Base-by-base conservation (phyloP, 1,140 invertebrate species). In the Akabosia matsudoensis region DNA sequence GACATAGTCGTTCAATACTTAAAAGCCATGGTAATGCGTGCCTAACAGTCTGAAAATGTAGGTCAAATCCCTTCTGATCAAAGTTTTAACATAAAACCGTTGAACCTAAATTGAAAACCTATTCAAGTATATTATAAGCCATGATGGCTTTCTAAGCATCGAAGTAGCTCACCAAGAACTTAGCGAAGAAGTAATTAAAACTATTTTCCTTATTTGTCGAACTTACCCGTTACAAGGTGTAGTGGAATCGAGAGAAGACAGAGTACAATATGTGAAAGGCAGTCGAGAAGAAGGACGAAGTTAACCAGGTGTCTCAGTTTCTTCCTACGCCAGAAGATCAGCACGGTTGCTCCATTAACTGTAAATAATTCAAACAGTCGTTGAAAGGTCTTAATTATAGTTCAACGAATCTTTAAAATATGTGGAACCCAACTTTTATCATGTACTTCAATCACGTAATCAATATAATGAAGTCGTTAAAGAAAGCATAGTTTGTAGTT, bases 231-330 rank as follows among this genome's bases (percentile, higher is more conserved):
- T 3, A 56, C 33, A 16, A 76, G 30, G 26, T 73, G 79, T 37
- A 78, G 76, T 10, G 79, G 79, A 75, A 80, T 76, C 56, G 74
- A 74, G 22, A 80, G n/a, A 67, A 77, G 70, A 37, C 75, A 78
- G 16, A 80, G 67, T 37, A 80, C 33, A 73, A 80, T 78, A 33
- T 80, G 79, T 22, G 79, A 78, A 37, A 78, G 71, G 33, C 76
- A 78, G 75, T 80, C 79, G 33, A 80, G 77, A 18, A 80, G 79
- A 1, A 80, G 76, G 52, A 78, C 74, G 75, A 80, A 80, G 37
- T 80, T 80, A 24, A 80, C 77, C 73, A 80, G 61, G 52, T 78
- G 77, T 22, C 79, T 56, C 0, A 80, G 61, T 52, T 80, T 80
- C 70, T 80, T 80, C 26, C 79, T 24, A 3, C 77, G 22, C 70